A percentile compares a stretch with the other conserved stretches of the same genome.
Evolutionary conservation across 1,140 invertebrate species (phyloP).

Genomic region (Arion vulgaris): DNA sequence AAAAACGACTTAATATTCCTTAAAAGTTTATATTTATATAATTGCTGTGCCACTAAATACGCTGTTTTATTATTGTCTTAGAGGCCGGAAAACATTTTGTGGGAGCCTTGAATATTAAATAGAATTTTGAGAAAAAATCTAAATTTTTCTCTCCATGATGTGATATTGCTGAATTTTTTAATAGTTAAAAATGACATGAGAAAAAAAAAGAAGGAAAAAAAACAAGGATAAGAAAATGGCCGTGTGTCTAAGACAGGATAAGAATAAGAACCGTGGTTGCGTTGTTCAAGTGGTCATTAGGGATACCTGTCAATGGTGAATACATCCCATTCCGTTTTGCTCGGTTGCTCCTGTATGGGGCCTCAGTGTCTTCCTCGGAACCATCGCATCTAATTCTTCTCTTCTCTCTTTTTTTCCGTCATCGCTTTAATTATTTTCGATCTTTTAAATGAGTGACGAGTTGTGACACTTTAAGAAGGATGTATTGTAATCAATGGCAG

Average conservation of each 20-base stretch:
- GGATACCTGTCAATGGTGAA: background rate
- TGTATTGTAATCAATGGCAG: background rate
- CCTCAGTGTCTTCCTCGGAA: background rate
- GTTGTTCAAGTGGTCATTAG: background rate
- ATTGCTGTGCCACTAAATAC: no score
- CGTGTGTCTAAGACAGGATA: background rate
- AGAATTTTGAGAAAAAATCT: no score
- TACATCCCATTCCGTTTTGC: background rate
- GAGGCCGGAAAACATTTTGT: no score
- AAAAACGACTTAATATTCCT: no score
- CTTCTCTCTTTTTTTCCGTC: background rate
- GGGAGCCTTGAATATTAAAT: no score
- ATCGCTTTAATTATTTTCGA: slow-evolving; percentile 12
- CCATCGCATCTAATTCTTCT: background rate
- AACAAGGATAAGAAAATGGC: background rate
- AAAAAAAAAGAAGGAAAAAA: background rate
- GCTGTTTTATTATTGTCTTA: no score
- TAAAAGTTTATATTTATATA: no score
- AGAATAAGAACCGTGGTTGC: background rate
- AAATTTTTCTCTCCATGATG: no score
- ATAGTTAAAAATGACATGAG: no score
- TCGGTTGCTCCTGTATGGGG: background rate
- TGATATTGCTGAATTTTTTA: background rate
- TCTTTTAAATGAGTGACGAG: background rate
- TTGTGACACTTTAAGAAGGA: background rate